Conservation (phyloP, 2,797 vertebrate genomes). For the Sebastes nivosus region DNA sequence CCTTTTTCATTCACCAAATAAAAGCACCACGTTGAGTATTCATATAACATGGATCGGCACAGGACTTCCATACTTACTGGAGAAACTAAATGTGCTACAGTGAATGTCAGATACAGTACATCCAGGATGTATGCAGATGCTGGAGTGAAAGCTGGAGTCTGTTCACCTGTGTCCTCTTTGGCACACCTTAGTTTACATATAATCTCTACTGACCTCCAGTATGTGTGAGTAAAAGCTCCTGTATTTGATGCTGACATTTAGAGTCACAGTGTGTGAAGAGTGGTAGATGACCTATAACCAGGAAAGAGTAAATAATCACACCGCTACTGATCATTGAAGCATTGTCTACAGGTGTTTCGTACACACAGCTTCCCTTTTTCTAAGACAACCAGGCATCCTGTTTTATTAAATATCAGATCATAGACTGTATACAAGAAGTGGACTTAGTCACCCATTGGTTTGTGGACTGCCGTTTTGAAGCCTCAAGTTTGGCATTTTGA, state of each 20-base stretch:
- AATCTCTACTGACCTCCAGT: background rate
- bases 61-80: background rate
- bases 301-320: background rate
- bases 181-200: conserved; percentile 24
- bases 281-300: background rate
- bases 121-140: conserved; percentile 3
- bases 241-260: background rate
- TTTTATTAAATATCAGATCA: background rate
- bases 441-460: too few relatives aligned
- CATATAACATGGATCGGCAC: background rate
- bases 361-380: background rate
- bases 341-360: background rate
- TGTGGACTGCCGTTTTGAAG: too few relatives aligned
- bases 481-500: too few relatives aligned
- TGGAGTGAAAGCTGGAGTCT: background rate
- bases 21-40: background rate
- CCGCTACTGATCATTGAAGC: background rate
- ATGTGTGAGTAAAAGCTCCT: background rate
- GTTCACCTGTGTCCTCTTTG: background rate
- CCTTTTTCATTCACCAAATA: background rate
- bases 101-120: background rate
- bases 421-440: too few relatives aligned
- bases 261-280: background rate
- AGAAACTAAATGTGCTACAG: background rate
- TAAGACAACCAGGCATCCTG: background rate